phyloP scores from a whole-genome alignment of 2,113 vertebrate species.

The Thalassoma bifasciatum region DNA sequence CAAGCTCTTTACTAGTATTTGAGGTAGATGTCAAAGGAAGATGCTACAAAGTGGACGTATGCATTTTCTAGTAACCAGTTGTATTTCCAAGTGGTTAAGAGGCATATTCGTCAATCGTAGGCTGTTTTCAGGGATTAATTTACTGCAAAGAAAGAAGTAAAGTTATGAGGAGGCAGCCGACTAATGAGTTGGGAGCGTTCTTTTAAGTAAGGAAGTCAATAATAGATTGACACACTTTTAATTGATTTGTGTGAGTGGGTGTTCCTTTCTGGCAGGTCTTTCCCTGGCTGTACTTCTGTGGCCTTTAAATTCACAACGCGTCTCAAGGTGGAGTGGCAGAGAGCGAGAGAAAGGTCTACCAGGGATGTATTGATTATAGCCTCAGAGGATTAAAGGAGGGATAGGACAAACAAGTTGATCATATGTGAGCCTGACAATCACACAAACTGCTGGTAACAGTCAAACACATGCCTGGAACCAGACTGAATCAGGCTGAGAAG shows the following conservation, averaged over 20 bases:
- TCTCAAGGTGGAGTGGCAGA: constrained; percentile 79
- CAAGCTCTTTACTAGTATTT: not conserved
- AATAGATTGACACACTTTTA: constrained; percentile 39
- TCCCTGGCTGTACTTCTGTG: constrained; percentile 55
- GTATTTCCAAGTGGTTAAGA: not conserved
- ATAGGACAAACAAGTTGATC: constrained; percentile 62
- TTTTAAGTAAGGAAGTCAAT: constrained; percentile 16
- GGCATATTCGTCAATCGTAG: not conserved
- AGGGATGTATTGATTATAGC: constrained; percentile 72
- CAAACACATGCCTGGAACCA: constrained; percentile 35
- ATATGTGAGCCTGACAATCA: constrained; percentile 61
- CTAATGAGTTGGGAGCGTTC: constrained; percentile 7
- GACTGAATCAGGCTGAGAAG: constrained; percentile 12
- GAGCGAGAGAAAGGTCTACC: constrained; percentile 57
- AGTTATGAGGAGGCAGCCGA: constrained; percentile 11
- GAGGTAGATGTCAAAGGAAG: constrained; percentile 2
- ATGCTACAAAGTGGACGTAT: not conserved
- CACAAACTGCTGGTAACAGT: constrained; percentile 37
- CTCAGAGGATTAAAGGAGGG: constrained; percentile 65
- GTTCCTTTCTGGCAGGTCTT: constrained; percentile 50
- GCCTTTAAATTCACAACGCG: constrained; percentile 73
- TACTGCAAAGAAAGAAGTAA: constrained; percentile 15
- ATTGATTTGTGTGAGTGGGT: constrained; percentile 57
- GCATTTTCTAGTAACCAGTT: not conserved
- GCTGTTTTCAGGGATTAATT: constrained; percentile 2